Conservation (phyloP, 2,888 invertebrate species). For the Crocallis elinguaria region DNA sequence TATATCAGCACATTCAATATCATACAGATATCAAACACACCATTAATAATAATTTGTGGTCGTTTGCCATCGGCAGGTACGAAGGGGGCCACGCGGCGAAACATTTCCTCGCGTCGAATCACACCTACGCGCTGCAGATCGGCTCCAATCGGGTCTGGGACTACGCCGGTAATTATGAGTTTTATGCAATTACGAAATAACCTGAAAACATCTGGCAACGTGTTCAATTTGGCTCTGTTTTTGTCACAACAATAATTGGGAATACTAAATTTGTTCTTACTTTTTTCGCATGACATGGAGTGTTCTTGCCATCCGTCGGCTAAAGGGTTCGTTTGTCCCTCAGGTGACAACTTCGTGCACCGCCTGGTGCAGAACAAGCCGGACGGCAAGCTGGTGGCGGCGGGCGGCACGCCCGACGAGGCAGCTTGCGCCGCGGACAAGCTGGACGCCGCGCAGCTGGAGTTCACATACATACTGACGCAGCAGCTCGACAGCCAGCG, state of each 20-base stretch:
- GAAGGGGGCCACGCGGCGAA: conserved; percentile 96
- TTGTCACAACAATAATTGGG: too few relatives aligned
- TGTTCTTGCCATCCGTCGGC: too few relatives aligned
- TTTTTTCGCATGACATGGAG: too few relatives aligned
- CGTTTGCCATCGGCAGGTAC: too few relatives aligned
- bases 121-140: conserved; percentile 98
- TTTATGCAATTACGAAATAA: neutral
- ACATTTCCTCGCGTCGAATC: conserved; percentile 97
- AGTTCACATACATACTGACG: conserved; percentile 98
- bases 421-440: conserved; percentile 85
- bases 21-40: too few relatives aligned
- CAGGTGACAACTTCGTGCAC: conserved; percentile 97
- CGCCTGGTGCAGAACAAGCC: conserved; percentile 97
- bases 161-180: conserved; percentile 93
- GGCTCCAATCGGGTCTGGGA: conserved; percentile 99
- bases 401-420: conserved; percentile 86
- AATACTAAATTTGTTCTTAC: too few relatives aligned
- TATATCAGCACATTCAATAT: too few relatives aligned
- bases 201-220: too few relatives aligned
- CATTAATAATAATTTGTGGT: too few relatives aligned
- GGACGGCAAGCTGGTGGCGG: conserved; percentile 97
- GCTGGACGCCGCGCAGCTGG: conserved; percentile 96
- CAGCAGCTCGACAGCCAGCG: conserved; percentile 98
- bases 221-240: too few relatives aligned
- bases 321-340: neutral